Evolutionary conservation across 2,888 invertebrate genomes (phyloP), one percentile per base, ranked within the genome.

Genomic region (Trilocha varians): DNA sequence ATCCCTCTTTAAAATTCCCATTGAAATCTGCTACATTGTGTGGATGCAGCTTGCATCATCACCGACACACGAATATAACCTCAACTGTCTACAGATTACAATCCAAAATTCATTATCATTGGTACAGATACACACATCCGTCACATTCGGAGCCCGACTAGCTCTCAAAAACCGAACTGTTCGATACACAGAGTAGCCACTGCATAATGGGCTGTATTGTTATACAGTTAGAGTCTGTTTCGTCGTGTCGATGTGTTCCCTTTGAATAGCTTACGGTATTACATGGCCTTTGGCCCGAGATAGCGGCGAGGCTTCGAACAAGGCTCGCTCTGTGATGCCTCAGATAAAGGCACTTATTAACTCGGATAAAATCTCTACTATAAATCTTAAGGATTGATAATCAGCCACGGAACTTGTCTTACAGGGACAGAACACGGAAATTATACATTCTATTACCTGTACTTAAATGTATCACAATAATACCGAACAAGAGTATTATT

Each of bases 261-360:
- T 60, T 46, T 47, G 49, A 45, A 51, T 50, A 53, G 53, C 62
- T 75, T 73, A 74, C 78, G 76, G 77, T 76, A 78, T 76, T 72
- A 62, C 39, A 50, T 75, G 73, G 76, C 77, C 78, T 77, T 63
- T 70, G 77, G 74, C 74, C 76, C 62, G 51, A 68, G 76, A 76
- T 75, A 76, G 65, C 55, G 25, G 25, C 25, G 25, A 25, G 25
- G 25, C 4, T 25, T 25, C 25, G 25, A 25, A 25, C 25, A 25
- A 3, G 25, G 25, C 25, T 25, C 25, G 25, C 3, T 25, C 25
- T 25, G 25, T 25, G 25, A 25, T 25, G 25, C 25, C 11, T 25
- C 11, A 25, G 25, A 25, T 25, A 25, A 25, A 25, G 25, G 25
- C 11, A 25, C 6, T 25, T 25, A 25, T 25, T 25, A 25, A 25